These are phyloP conservation scores for Gonioctena quinquepunctata DNA, from an alignment of 1,140 invertebrate genomes.

Conservation along the genomic window DNA sequence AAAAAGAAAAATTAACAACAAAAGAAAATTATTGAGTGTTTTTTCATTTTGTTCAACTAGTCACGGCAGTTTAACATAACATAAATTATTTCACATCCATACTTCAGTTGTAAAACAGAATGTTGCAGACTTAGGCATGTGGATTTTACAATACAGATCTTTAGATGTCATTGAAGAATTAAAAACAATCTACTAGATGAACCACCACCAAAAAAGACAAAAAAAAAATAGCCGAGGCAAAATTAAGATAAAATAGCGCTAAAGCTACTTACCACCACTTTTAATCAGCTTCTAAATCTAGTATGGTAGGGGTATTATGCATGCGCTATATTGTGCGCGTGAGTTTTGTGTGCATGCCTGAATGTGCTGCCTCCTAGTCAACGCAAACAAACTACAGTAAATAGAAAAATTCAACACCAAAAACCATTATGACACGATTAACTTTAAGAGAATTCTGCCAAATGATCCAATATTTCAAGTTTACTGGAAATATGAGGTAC, in stretches of 20 bases:
- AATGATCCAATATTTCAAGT: slow-evolving; percentile 2
- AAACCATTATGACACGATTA: slow-evolving; percentile 34
- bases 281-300: slow-evolving; percentile 51
- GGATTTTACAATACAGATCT: too few relatives aligned
- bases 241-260: slow-evolving; percentile 44
- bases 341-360: slow-evolving; percentile 49
- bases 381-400: slow-evolving; percentile 52
- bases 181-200: too few relatives aligned
- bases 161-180: too few relatives aligned
- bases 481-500: too few relatives aligned
- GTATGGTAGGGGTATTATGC: slow-evolving; percentile 50
- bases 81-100: too few relatives aligned
- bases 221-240: slow-evolving; percentile 25
- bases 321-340: slow-evolving; percentile 50
- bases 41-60: too few relatives aligned
- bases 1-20: too few relatives aligned
- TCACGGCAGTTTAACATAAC: too few relatives aligned
- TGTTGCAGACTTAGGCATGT: too few relatives aligned
- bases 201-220: slow-evolving; percentile 40
- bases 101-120: too few relatives aligned
- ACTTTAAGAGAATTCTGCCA: background rate
- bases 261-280: slow-evolving; percentile 50
- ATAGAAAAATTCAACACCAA: slow-evolving; percentile 32
- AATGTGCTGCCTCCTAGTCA: slow-evolving; percentile 51
- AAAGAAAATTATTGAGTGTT: too few relatives aligned